Evolutionary conservation across 2,888 invertebrate genomes (phyloP).

Genomic region (Schrankia costaestrigalis): DNA sequence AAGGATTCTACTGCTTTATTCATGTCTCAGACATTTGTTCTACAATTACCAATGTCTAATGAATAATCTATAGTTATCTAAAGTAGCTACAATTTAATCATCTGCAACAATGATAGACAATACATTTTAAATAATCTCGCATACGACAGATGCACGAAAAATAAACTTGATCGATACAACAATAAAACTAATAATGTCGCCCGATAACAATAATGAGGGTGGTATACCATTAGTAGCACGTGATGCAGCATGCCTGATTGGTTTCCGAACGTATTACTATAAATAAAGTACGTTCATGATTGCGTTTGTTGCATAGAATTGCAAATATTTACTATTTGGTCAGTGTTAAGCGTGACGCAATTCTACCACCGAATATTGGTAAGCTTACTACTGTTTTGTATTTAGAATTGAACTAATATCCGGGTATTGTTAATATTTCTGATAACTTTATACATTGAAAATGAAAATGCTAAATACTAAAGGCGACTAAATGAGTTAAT

Average conservation of each 20-base stretch:
- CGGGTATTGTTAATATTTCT: not conserved
- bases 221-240: conserved; percentile 58
- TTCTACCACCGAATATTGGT: conserved; percentile 14
- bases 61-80: no score
- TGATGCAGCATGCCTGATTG: conserved; percentile 62
- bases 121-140: not conserved
- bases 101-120: no score
- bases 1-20: no score
- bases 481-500: no score
- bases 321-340: conserved; percentile 23
- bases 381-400: not conserved
- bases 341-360: conserved; percentile 16
- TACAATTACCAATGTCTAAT: no score
- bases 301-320: conserved; percentile 34
- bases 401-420: not conserved
- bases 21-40: no score
- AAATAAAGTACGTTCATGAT: conserved; percentile 34
- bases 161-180: conserved; percentile 22
- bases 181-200: conserved; percentile 32
- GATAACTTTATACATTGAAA: no score
- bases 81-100: no score
- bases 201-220: conserved; percentile 41
- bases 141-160: conserved; percentile 6
- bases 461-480: no score
- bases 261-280: conserved; percentile 37